A percentile compares a stretch with the other conserved stretches of the same genome.
These are phyloP conservation scores for Cryptocheilus praepositus DNA, from an alignment of 2,888 invertebrate species.

Conservation along the genomic window DNA sequence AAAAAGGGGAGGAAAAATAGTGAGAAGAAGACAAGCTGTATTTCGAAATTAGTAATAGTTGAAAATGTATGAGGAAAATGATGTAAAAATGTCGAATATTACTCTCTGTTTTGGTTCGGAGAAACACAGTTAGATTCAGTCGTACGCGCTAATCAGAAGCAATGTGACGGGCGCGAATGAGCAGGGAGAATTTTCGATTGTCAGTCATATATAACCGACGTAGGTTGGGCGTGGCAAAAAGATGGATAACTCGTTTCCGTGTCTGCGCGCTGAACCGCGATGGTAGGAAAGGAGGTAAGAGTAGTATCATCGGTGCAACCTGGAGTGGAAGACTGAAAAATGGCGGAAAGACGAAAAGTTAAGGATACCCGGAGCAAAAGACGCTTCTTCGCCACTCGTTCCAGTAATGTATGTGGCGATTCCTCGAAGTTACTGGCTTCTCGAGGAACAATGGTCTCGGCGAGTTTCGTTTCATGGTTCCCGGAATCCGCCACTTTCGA, in stretches of 20 bases:
- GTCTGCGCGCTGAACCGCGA: constrained; percentile 10
- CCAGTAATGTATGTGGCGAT: constrained; percentile 71
- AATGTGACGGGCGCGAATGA: too few relatives aligned
- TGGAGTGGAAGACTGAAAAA: constrained; percentile 44
- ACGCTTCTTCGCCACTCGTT: constrained; percentile 52
- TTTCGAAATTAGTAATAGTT: too few relatives aligned
- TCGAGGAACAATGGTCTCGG: constrained; percentile 68
- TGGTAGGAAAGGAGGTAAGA: constrained; percentile 9
- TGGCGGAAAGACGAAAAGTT: constrained; percentile 51
- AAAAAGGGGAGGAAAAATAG: too few relatives aligned
- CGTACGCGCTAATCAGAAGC: too few relatives aligned
- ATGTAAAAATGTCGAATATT: too few relatives aligned
- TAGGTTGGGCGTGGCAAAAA: too few relatives aligned
- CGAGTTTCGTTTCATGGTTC: constrained; percentile 55
- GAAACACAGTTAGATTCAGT: too few relatives aligned
- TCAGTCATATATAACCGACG: too few relatives aligned
- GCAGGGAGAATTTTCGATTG: too few relatives aligned
- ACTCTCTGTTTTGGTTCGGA: too few relatives aligned
- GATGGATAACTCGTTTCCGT: not conserved
- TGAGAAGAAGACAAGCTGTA: too few relatives aligned
- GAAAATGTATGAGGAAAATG: too few relatives aligned
- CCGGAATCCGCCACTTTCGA: constrained; percentile 55
- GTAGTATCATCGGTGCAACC: constrained; percentile 10
- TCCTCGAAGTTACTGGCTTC: constrained; percentile 66
- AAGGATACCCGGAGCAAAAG: constrained; percentile 54